Percentiles rank a stretch among this genome's conserved stretches.
Evolutionary conservation across 1,140 invertebrate genomes (phyloP).

Genomic region (Drosophila quadrilineata): DNA sequence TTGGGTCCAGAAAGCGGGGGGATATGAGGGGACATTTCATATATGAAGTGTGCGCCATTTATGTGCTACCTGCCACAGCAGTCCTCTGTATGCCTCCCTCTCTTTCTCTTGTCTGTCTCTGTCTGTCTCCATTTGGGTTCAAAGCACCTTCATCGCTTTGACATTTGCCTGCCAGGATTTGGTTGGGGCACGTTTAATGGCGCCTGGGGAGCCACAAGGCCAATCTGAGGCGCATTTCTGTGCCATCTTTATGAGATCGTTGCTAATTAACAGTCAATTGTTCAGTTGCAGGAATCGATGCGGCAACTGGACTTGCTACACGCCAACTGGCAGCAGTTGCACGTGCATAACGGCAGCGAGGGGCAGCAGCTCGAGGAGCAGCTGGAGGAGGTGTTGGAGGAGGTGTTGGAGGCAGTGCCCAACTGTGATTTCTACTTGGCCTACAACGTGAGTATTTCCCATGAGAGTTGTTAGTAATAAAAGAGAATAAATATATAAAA

Average conservation of each 20-base stretch:
- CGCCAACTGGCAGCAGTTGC: conserved; percentile 27
- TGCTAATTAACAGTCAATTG: conserved; percentile 58
- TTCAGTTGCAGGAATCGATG: conserved; percentile 61
- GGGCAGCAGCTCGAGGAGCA: conserved; percentile 1
- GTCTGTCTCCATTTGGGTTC: conserved; percentile 3
- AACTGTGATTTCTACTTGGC: conserved; percentile 74
- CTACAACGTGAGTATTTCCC: conserved; percentile 68
- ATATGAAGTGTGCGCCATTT: conserved; percentile 54
- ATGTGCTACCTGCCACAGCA: conserved; percentile 62
- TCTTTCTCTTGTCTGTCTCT: not conserved
- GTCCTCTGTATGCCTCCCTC: conserved; percentile 11
- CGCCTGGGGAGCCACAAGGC: conserved; percentile 49
- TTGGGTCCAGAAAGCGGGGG: not conserved
- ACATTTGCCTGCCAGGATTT: conserved; percentile 53
- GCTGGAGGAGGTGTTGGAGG: not conserved
- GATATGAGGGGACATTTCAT: conserved; percentile 28
- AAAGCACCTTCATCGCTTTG: conserved; percentile 24
- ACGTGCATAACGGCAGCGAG: conserved; percentile 7
- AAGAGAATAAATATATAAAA: too few species aligned
- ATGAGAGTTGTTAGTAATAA: too few species aligned
- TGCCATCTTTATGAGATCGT: conserved; percentile 35
- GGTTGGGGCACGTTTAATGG: conserved; percentile 49
- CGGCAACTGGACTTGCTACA: conserved; percentile 46
- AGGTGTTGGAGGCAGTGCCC: not conserved
- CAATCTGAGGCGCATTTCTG: conserved; percentile 46